Evolutionary conservation across 2,113 vertebrate species (phyloP).

Genomic region (Nannobrachium achirus): DNA sequence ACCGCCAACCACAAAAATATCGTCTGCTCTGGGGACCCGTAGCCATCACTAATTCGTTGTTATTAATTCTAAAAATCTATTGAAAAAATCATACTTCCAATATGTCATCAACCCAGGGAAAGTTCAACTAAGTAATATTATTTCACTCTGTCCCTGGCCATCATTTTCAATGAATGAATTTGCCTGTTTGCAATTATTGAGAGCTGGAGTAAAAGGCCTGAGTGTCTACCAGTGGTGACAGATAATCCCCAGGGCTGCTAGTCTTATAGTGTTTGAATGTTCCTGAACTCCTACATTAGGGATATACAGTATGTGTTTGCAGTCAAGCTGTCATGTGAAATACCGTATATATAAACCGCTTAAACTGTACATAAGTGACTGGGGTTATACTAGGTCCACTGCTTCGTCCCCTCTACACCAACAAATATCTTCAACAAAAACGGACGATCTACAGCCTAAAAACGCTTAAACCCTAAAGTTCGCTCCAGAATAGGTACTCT

Average conservation of each 20-base stretch:
- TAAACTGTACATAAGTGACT: no score
- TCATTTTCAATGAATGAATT: not conserved
- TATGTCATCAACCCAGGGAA: not conserved
- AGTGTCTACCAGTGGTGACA: not conserved
- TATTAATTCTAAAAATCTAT: conserved; percentile 6
- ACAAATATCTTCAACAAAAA: no score
- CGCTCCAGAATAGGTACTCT: no score
- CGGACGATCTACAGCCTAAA: no score
- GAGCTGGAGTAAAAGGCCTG: not conserved
- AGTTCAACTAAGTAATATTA: not conserved
- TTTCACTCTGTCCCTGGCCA: not conserved
- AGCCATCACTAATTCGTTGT: conserved; percentile 5
- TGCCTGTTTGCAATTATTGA: not conserved
- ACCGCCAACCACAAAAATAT: not conserved
- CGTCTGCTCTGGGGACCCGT: not conserved
- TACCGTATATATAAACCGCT: no score
- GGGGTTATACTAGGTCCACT: no score
- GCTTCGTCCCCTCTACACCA: no score
- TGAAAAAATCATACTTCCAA: conserved; percentile 10
- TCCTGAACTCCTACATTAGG: not conserved
- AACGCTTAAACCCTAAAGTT: no score
- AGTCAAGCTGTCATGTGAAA: no score
- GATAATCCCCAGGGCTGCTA: not conserved
- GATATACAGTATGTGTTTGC: not conserved
- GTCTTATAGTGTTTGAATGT: not conserved